Percentiles rank a stretch among this genome's conserved stretches.
These are phyloP conservation scores for Acanthochromis polyacanthus DNA, from an alignment of 2,113 vertebrate species.

Conservation along the genomic window DNA sequence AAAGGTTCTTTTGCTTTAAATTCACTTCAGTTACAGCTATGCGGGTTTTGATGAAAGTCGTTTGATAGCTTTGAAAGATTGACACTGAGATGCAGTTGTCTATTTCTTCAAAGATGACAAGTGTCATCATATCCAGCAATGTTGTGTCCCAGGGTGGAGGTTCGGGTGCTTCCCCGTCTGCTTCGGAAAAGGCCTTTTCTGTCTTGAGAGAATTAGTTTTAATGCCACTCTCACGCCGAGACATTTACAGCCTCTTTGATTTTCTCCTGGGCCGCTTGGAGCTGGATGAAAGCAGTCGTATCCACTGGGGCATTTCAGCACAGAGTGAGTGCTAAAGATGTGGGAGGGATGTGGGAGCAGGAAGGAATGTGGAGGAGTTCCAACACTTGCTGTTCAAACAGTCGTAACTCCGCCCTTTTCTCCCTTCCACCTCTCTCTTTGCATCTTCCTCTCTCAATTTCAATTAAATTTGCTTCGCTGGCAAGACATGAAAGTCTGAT, in stretches of 20 bases:
- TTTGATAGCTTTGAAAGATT: background rate
- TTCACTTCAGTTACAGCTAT: background rate
- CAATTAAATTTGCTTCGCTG: slow-evolving; percentile 21
- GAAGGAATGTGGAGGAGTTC: slow-evolving; percentile 71
- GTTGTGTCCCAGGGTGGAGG: slow-evolving; percentile 21
- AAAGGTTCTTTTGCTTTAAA: background rate
- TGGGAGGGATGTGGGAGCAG: slow-evolving; percentile 69
- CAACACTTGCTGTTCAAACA: slow-evolving; percentile 49
- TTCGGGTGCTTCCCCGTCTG: no score
- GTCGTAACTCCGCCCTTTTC: slow-evolving; percentile 17
- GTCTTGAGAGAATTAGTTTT: slow-evolving; percentile 59
- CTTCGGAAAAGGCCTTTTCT: slow-evolving; percentile 61
- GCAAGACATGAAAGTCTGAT: slow-evolving; percentile 14
- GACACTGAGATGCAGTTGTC: background rate
- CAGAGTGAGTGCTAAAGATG: slow-evolving; percentile 46
- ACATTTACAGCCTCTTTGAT: slow-evolving; percentile 72
- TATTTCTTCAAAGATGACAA: background rate
- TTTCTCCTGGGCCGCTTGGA: slow-evolving; percentile 75
- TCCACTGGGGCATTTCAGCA: slow-evolving; percentile 60
- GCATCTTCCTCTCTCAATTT: slow-evolving; percentile 19
- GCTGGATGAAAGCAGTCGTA: slow-evolving; percentile 72
- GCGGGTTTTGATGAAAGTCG: background rate
- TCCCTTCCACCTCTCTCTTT: slow-evolving; percentile 4
- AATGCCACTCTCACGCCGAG: slow-evolving; percentile 75
- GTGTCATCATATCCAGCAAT: background rate